Conservation (phyloP, 2,888 invertebrate species). For the Argyra leucocephala region DNA sequence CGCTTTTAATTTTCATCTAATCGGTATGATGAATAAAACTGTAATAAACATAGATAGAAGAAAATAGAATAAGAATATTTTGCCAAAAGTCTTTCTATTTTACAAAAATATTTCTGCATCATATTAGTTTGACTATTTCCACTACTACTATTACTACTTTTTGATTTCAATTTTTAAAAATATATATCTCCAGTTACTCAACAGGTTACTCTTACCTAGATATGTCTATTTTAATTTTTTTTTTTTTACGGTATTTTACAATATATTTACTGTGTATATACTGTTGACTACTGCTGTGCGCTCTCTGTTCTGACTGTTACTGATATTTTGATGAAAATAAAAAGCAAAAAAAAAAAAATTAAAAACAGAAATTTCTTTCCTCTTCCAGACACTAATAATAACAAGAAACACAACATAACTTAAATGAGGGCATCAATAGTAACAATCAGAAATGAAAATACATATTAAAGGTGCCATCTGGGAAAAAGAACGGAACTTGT, state of each 20-base stretch:
- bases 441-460: not conserved
- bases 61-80: no score
- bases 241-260: not conserved
- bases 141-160: no score
- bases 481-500: conserved; percentile 1
- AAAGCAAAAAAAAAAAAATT: not conserved
- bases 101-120: no score
- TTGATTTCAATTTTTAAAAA: no score
- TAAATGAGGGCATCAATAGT: conserved; percentile 3
- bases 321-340: not conserved
- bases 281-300: not conserved
- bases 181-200: not conserved
- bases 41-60: not conserved
- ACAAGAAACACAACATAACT: not conserved
- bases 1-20: not conserved
- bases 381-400: not conserved
- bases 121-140: no score
- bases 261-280: not conserved
- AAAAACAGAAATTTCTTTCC: not conserved
- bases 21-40: not conserved
- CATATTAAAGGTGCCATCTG: not conserved
- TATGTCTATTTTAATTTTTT: not conserved
- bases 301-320: not conserved
- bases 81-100: no score
- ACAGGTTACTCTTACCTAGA: not conserved